Percentiles rank a stretch among this genome's conserved stretches.
Conservation (phyloP, 2,888 invertebrate genomes). For the Athalia circularis region DNA sequence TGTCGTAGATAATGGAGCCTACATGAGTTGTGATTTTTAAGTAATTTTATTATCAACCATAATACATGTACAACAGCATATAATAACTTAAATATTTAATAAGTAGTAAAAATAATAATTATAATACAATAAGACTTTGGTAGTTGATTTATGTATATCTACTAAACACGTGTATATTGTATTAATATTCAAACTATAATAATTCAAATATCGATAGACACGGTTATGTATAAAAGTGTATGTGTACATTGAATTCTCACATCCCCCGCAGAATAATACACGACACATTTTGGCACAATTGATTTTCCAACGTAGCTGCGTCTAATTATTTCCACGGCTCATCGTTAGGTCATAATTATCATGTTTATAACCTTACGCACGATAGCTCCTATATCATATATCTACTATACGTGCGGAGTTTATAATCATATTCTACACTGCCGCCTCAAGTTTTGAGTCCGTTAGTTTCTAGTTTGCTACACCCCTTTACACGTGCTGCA, state of each 20-base stretch:
- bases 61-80: constrained; percentile 57
- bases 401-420: too few species aligned
- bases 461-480: too few species aligned
- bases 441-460: too few species aligned
- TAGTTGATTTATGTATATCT: constrained; percentile 51
- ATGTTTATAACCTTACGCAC: too few species aligned
- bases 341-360: too few species aligned
- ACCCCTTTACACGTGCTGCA: too few species aligned
- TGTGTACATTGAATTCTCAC: constrained; percentile 5
- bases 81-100: constrained; percentile 47
- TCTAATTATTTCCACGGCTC: too few species aligned
- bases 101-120: constrained; percentile 42
- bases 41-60: constrained; percentile 58
- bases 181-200: constrained; percentile 26
- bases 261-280: not conserved
- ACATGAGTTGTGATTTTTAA: constrained; percentile 29
- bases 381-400: too few species aligned
- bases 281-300: constrained; percentile 20
- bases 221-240: constrained; percentile 55
- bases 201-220: constrained; percentile 44
- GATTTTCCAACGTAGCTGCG: too few species aligned
- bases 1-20: not conserved
- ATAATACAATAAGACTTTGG: constrained; percentile 38
- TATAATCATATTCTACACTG: too few species aligned
- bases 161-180: constrained; percentile 49